Percentiles rank a stretch among this genome's conserved stretches.
Evolutionary conservation across 1,140 invertebrate species (phyloP).

Genomic region (Oedothorax gibbosus): DNA sequence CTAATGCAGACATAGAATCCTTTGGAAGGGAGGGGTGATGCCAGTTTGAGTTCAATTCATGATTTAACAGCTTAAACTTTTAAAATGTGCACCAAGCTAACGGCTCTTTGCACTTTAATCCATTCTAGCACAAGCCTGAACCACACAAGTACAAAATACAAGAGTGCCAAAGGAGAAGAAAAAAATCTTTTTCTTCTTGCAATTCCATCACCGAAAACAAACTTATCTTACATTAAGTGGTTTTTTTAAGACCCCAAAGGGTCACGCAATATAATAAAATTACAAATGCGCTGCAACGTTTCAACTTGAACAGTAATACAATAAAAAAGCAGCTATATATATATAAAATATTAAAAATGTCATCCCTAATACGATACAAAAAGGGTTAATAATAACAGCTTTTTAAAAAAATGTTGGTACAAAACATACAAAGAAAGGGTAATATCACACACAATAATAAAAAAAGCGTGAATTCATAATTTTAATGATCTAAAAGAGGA

Average conservation of each 20-base stretch:
- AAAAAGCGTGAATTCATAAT: conserved; percentile 9
- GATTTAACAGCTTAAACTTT: conserved; percentile 25
- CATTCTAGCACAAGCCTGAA: conserved; percentile 47
- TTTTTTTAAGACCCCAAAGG: neutral
- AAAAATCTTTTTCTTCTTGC: conserved; percentile 14
- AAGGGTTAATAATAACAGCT: conserved; percentile 36
- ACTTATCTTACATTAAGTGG: conserved; percentile 15
- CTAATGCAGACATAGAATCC: conserved; percentile 26
- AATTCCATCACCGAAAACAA: conserved; percentile 51
- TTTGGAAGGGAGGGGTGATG: conserved; percentile 1
- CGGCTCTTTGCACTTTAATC: conserved; percentile 10
- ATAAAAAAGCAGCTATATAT: conserved; percentile 51
- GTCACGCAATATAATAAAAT: conserved; percentile 1
- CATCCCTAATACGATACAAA: conserved; percentile 33
- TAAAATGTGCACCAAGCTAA: conserved; percentile 53
- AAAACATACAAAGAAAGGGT: conserved; percentile 41
- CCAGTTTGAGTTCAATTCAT: neutral
- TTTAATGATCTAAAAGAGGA: neutral
- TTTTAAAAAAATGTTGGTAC: conserved; percentile 38
- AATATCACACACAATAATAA: conserved; percentile 57
- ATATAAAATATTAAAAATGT: conserved; percentile 43
- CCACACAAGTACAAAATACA: conserved; percentile 37
- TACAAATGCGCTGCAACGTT: conserved; percentile 2
- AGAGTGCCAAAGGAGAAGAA: conserved; percentile 4
- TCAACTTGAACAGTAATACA: conserved; percentile 19